Evolutionary conservation across 2,888 invertebrate genomes (phyloP), one percentile per base, ranked within the genome.

Genomic region (Cephus nigrinus): DNA sequence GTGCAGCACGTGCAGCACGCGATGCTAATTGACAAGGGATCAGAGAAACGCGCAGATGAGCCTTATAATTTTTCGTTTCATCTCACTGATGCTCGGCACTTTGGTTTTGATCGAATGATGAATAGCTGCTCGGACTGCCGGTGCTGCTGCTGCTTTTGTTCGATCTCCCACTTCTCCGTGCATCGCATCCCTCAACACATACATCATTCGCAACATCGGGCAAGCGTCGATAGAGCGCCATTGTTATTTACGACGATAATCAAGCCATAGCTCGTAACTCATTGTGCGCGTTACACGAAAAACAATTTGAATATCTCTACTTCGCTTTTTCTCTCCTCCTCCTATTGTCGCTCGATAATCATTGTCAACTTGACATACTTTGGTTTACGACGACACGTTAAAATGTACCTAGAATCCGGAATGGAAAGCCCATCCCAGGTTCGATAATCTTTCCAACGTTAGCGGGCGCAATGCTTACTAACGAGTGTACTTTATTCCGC

Each of bases 161-260:
- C 40, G 36, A 40, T 15, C 40, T 40, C 40, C 40, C 40, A 5
- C 40, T 15, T 40, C 40, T 15, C 40, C 0, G 40, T 40, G 40
- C 75, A 79, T 75, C 76, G 77, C 81, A 77, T 75, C 69, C 74
- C 71, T 79, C 80, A 80, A 79, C 79, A 79, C 83, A 85, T 86
- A 82, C 80, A 85, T 86, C 86, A 85, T 80, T 77, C 80, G 82
- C 83, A 84, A 87, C 87, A 87, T 85, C 84, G 85, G 87, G 83
- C 82, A 86, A 87, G 86, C 82, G 88, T 87, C 87, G 83, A 86
- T 88, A 81, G 79, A 81, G 80, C 78, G 77, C 84, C 84, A 84
- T 88, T 86, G 87, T 87, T 88, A 87, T 88, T 88, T 88, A 88
- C 84, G 88, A 88, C 85, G 82, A 84, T 87, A 87, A 88, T 88